Base-by-base conservation (phyloP, 2,888 invertebrate genomes). In the Camponotus fellah region DNA sequence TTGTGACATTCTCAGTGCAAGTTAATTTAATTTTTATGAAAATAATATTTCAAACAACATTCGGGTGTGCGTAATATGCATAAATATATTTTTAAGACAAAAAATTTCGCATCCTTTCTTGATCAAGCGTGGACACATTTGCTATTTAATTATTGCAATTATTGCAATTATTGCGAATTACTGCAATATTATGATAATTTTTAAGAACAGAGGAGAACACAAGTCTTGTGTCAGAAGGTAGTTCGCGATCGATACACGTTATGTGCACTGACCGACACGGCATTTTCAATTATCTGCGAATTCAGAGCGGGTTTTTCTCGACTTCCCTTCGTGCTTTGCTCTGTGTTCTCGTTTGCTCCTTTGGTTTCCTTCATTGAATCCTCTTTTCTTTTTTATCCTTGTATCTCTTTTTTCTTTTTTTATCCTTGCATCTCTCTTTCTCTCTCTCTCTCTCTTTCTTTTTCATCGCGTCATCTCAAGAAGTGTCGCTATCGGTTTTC, bases 401-500 rank as follows among this genome's bases (percentile, higher is more conserved):
- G n/a, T 2, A 53, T 40, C 26, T 14, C 3, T 56, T n/a, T n/a
- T 26, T 56, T 3, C 12, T 37, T 53, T 12, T 49, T 49, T 17
- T 26, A 17, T 21, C 58, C 8, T n/a, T 8, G n/a, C 8, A 53
- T 40, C 26, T 14, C 3, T 56, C 10, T 4, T 17, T 46, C 21
- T 56, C 10, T 32, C 26, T 21, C 58, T 37, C 21, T 26, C 3
- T 56, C 9, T 6, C 32, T 43, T 21, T 53, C 5, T 34, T 8
- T 71, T 32, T 60, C 6, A 4, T 37, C 37, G 8, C 53, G 53
- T 0, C 12, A 34, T 62, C 75, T 75, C 64, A 81, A 81, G 81
- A 79, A 81, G 72, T 83, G 84, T 87, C 83, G 87, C 87, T 90
- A 89, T 91, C 87, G 87, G 86, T 82, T 90, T 88, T 88, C 89